Percentiles rank a stretch among this genome's conserved stretches.
phyloP scores from a whole-genome alignment of 1,140 invertebrate species.

The Eupeodes corollae region DNA sequence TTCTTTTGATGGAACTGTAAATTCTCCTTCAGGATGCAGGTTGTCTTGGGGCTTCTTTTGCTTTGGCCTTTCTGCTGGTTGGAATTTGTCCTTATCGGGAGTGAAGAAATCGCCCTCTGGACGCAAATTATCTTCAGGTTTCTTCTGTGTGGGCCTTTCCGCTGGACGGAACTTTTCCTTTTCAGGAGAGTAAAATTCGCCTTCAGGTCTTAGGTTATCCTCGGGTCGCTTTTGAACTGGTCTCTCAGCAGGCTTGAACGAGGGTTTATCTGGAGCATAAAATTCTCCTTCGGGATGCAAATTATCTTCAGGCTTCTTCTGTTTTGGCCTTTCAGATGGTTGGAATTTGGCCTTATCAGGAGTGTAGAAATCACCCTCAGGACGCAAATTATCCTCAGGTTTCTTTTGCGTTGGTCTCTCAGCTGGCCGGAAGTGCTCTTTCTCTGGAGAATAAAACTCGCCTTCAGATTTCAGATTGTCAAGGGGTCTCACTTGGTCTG shows the following conservation, averaged over 20 bases:
- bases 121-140: slow-evolving; percentile 42
- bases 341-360: slow-evolving; percentile 22
- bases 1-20: slow-evolving; percentile 39
- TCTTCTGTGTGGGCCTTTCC: slow-evolving; percentile 34
- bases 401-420: slow-evolving; percentile 37
- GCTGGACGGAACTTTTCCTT: slow-evolving; percentile 33
- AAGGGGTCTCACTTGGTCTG: slow-evolving; percentile 36
- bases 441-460: slow-evolving; percentile 41
- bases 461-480: slow-evolving; percentile 48
- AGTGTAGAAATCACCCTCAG: slow-evolving; percentile 45
- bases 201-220: slow-evolving; percentile 21
- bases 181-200: slow-evolving; percentile 36
- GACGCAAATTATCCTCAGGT: slow-evolving; percentile 40
- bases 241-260: slow-evolving; percentile 37
- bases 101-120: slow-evolving; percentile 46
- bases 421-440: slow-evolving; percentile 33
- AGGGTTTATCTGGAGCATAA: slow-evolving; percentile 22
- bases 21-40: slow-evolving; percentile 46
- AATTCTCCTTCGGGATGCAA: slow-evolving; percentile 40
- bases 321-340: slow-evolving; percentile 43
- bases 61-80: slow-evolving; percentile 38
- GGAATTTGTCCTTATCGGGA: slow-evolving; percentile 38
- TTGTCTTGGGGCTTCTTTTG: slow-evolving; percentile 41
- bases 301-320: slow-evolving; percentile 45
- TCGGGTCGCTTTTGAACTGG: slow-evolving; percentile 30